Percentiles rank a stretch among this genome's conserved stretches.
These are phyloP conservation scores for Heloderma charlesbogerti DNA, from an alignment of 2,113 vertebrate genomes.

Conservation along the genomic window DNA sequence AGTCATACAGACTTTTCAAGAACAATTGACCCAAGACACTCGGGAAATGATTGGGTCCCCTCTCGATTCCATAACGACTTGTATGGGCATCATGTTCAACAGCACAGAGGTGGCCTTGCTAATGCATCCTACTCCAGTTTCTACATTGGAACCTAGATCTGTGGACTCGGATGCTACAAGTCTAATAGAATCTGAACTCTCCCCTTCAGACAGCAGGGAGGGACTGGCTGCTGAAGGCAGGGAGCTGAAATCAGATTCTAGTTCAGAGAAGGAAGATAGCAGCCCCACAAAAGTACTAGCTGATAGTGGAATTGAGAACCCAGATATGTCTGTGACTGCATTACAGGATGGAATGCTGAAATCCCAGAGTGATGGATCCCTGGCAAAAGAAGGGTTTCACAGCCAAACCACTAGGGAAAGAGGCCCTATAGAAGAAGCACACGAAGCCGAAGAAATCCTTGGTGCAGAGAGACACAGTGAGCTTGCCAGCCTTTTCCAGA, in stretches of 20 bases:
- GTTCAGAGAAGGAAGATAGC: constrained; percentile 62
- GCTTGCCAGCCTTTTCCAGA: constrained; percentile 38
- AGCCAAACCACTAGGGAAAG: constrained; percentile 69
- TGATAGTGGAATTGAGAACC: constrained; percentile 72
- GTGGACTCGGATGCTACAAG: constrained; percentile 90
- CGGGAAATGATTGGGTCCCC: constrained; percentile 71
- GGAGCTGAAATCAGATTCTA: constrained; percentile 66
- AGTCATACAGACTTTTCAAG: constrained; percentile 83
- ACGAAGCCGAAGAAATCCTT: constrained; percentile 85
- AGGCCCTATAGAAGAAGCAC: constrained; percentile 83
- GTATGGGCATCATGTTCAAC: constrained; percentile 85
- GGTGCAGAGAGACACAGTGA: constrained; percentile 60
- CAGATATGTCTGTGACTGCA: constrained; percentile 10
- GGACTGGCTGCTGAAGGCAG: constrained; percentile 58
- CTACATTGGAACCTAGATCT: constrained; percentile 77
- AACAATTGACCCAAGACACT: constrained; percentile 83
- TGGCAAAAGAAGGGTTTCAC: background rate
- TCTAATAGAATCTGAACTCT: constrained; percentile 88
- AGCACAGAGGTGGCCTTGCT: constrained; percentile 87
- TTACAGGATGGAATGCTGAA: constrained; percentile 43
- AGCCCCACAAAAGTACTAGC: constrained; percentile 68
- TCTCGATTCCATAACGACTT: constrained; percentile 75
- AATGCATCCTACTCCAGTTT: constrained; percentile 77
- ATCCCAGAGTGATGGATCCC: constrained; percentile 52
- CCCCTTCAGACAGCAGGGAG: constrained; percentile 77